Base-by-base conservation (phyloP, 1,140 invertebrate genomes). In the Prorops nasuta region DNA sequence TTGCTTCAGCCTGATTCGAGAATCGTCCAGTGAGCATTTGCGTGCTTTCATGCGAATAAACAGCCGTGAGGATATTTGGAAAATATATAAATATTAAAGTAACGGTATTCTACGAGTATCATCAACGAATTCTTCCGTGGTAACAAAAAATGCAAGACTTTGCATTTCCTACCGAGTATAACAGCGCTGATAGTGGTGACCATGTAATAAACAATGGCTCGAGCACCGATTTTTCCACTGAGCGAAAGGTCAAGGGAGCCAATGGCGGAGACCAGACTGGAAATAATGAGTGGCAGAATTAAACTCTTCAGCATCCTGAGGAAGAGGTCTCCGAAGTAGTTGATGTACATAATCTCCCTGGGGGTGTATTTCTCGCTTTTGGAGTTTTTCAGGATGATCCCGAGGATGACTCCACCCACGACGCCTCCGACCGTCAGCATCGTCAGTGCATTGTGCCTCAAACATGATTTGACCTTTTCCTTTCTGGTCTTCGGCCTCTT, bases 311-410 rank as follows among this genome's bases (percentile, higher is more conserved):
- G 77, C 81, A 87, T 86, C 37, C 84, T 83, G 36, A 96, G 80
- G 69, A 96, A 96, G 14, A 96, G 78, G 38, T 78, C 74, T 19
- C 91, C 92, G 12, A 89, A 80, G 66, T 91, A 95, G 57, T 90
- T 88, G 67, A 96, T 86, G 78, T 96, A 96, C 88, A 93, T 94
- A 50, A 90, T 85, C 54, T 91, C 87, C 45, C 90, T 77, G 18
- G 80, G 73, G 1, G 83, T 79, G 88, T 88, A 91, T 72, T 81
- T 70, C 7, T 78, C 73, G 2, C 70, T 74, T 16, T 78, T 72
- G 1, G 74, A 68, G 3, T 72, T 79, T 57, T 88, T 81, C 28
- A 95, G 76, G 1, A 86, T 80, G 35, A 91, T 83, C 8, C 93
- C 93, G 1, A 94, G 74, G 3, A 87, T 67, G 2, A 91, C 86